Base-by-base conservation (phyloP, 2,888 invertebrate genomes). In the Amiota minor region DNA sequence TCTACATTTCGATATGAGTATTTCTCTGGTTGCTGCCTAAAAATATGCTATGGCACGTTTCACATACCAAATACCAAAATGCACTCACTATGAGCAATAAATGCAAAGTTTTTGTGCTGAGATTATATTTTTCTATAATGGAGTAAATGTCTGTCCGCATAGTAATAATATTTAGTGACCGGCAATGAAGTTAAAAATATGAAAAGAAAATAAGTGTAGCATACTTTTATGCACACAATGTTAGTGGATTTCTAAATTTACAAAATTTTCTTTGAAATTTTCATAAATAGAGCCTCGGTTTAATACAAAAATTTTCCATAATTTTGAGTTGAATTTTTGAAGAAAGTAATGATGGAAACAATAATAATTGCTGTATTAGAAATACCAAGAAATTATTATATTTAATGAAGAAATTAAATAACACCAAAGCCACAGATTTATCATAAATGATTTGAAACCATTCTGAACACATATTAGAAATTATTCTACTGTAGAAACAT, bases 1-100 rank as follows among this genome's bases (percentile, higher is more conserved):
- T 59, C 14, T 12, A 16, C n/a, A 64, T 45, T 64, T 64, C 18
- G 45, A 46, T 46, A 45, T 46, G 45, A 16, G n/a, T 14, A 55
- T 55, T 16, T 16, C 18, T 55, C 18, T 55, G 55, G 55, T 55
- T 53, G 35, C 9, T 20, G 67, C 67, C 67, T 68, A 14, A 68
- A 68, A 68, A 53, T 68, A 68, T 68, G 50, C 50, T 68, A 53
- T 68, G 49, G 67, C 67, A 68, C 53, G 67, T 68, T 68, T 68
- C 20, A 35, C n/a, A 35, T 35, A 16, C 50, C 14, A 68, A 4
- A 53, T 53, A 68, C 50, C 23, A 53, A 68, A 68, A 68, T 68
- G 53, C 53, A 67, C 11, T n/a, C 12, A 53, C 56, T 6, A 20
- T 56, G 11, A 18, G 16, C 11, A 56, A 16, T 16, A 16, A 56